phyloP scores from a whole-genome alignment of 2,888 invertebrate genomes.

The Thecophora atra region DNA sequence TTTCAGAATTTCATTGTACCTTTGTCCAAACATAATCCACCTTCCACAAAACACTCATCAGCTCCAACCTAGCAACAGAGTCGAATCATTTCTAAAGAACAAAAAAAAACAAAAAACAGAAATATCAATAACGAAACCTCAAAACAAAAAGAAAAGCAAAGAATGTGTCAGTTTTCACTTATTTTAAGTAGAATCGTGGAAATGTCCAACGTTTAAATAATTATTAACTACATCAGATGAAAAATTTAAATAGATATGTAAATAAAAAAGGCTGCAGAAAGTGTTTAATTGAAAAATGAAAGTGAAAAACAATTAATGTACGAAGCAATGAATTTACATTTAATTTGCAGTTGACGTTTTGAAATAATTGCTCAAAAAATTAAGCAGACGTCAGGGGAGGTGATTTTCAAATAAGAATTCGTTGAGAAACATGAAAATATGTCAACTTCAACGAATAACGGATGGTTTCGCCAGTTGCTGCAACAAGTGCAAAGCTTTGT shows the following conservation, averaged over 20 bases:
- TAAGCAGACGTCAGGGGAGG: background rate
- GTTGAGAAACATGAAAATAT: constrained; percentile 38
- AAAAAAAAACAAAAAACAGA: background rate
- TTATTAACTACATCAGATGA: background rate
- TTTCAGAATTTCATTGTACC: background rate
- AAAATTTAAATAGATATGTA: background rate
- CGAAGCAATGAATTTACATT: too few relatives aligned
- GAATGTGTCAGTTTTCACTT: too few relatives aligned
- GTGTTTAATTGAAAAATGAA: background rate
- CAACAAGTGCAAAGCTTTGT: constrained; percentile 46
- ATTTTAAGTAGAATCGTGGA: background rate
- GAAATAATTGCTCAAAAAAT: background rate
- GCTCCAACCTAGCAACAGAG: background rate
- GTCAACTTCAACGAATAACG: constrained; percentile 25
- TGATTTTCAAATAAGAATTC: background rate
- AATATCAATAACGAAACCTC: background rate
- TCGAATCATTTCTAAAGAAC: background rate
- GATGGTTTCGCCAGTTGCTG: constrained; percentile 32
- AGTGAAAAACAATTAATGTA: constrained; percentile 3
- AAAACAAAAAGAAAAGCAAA: too few relatives aligned
- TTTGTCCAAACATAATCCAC: background rate
- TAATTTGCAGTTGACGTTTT: background rate
- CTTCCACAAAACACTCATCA: background rate
- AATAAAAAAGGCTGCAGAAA: too few relatives aligned
- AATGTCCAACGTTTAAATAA: background rate